Base-by-base conservation (phyloP, 1,140 invertebrate genomes). In the Achroia grisella region DNA sequence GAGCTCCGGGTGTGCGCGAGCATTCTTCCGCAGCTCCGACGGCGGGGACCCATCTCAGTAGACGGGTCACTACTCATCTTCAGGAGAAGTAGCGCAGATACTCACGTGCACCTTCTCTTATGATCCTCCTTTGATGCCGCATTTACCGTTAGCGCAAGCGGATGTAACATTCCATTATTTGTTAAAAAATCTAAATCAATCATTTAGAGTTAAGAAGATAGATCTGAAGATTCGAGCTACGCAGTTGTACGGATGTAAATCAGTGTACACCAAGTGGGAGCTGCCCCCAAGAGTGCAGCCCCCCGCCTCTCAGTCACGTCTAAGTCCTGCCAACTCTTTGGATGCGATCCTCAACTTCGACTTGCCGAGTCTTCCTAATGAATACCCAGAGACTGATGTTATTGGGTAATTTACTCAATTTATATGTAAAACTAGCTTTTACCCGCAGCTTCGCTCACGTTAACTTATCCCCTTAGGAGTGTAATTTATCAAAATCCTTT, bases 231-330 rank as follows among this genome's bases (percentile, higher is more conserved):
- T 75, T 0, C 30, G 47, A 27, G 62, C 61, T n/a, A 69, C 60
- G 0, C 68, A 70, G 48, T 36, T 75, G 34, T 67, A 52, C 34
- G 70, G 68, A 0, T 37, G 40, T 6, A 40, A 44, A 4, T 42
- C 15, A 9, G 34, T 61, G 2, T 33, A 14, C 11, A 53, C 53
- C 0, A 8, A 9, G 11, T 74, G 64, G 65, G 6, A 1, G 4
- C 9, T 42, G 23, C 39, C 48, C 8, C 1, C 4, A 29, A 12
- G 6, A 9, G n/a, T 40, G 29, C 39, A 5, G 9, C 30, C 41
- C 8, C 11, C 41, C 10, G 31, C 39, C 5, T 10, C 8, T 13
- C 10, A 12, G 2, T 29, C 52, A 8, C 6, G 27, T 12, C 49
- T 65, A 6, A 34, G 37, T 4, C 57, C 64, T 3, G 34, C 48